Percentiles rank a stretch among this genome's conserved stretches.
Evolutionary conservation across 2,888 invertebrate species (phyloP).

Genomic region (Heliconius cydno): DNA sequence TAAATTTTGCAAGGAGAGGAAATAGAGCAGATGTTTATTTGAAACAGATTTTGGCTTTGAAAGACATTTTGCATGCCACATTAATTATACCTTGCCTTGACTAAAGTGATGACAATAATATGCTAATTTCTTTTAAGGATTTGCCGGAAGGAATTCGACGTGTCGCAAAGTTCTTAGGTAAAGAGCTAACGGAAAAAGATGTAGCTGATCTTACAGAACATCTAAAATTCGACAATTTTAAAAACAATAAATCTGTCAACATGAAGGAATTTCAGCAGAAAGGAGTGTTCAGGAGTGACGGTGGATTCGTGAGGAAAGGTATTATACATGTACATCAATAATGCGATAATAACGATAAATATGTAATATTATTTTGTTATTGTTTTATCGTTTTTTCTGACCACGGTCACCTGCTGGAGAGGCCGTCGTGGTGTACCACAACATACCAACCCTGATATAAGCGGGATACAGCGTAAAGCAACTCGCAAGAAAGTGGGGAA

Average conservation of each 20-base stretch:
- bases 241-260: constrained; percentile 89
- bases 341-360: no score
- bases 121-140: constrained; percentile 64
- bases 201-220: constrained; percentile 83
- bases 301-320: constrained; percentile 84
- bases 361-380: no score
- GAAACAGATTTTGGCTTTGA: background rate
- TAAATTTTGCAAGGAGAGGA: background rate
- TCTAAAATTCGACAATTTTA: constrained; percentile 89
- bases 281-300: constrained; percentile 77
- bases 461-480: no score
- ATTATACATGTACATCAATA: background rate
- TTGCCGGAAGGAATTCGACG: constrained; percentile 73
- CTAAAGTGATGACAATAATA: background rate
- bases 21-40: background rate
- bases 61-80: background rate
- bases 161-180: constrained; percentile 82
- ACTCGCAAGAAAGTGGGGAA: no score
- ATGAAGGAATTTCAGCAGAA: constrained; percentile 77
- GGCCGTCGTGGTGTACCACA: no score
- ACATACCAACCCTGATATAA: no score
- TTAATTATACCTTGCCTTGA: no score
- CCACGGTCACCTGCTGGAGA: no score
- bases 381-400: no score
- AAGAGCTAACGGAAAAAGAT: constrained; percentile 77